These are phyloP conservation scores for Aselliscus stoliczkanus DNA, from an alignment of 2,797 vertebrate genomes.

Conservation along the genomic window DNA sequence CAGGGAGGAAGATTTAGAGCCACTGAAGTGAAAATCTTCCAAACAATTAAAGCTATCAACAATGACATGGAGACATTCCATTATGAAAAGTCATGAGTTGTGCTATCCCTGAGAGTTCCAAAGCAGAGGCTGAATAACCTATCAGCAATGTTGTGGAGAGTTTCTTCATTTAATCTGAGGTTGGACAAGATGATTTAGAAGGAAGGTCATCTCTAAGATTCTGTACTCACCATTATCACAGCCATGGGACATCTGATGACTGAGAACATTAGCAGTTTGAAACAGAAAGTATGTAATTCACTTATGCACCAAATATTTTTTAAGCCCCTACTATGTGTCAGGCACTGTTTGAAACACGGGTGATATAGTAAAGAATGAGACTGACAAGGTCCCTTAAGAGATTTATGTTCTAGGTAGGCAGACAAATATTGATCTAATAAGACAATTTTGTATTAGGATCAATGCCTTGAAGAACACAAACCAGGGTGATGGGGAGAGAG, in stretches of 20 bases:
- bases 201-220: constrained; percentile 22
- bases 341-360: background rate
- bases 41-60: background rate
- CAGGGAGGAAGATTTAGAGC: background rate
- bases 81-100: background rate
- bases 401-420: background rate
- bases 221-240: background rate
- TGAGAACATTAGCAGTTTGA: background rate
- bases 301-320: background rate
- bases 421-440: background rate
- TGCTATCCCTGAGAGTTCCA: background rate
- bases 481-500: background rate
- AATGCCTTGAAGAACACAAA: background rate
- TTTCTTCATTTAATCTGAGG: background rate
- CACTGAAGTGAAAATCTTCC: background rate
- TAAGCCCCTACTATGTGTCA: background rate
- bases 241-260: background rate
- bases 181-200: background rate
- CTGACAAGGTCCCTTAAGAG: background rate
- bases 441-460: background rate
- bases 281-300: background rate
- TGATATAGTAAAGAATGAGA: background rate
- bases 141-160: background rate
- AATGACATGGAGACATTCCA: background rate
- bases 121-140: background rate